Base-by-base conservation (phyloP, 2,888 invertebrate species). In the Papilio demoleus region DNA sequence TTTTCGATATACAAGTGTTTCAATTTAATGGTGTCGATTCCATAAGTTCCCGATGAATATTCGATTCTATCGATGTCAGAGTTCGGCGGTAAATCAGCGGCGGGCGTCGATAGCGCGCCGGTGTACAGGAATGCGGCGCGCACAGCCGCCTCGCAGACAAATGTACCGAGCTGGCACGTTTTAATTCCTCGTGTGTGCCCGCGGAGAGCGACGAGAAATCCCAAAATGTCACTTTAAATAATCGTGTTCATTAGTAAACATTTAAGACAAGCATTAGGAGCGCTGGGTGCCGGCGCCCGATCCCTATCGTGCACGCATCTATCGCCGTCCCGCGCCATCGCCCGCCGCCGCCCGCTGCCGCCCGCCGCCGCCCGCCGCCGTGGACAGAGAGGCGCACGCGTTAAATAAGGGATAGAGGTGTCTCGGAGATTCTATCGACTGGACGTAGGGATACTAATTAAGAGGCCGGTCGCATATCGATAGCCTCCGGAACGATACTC, bases 171-270 rank as follows among this genome's bases (percentile, higher is more conserved):
- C 74, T 70, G 75, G 75, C 74, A 76, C 74, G 77, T 78, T 78
- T 80, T 79, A 81, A 79, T 81, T 75, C 76, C 71, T 6, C 36
- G 67, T 73, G 73, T 72, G 53, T 31, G 71, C 70, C 77, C 74
- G 74, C 74, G 76, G 74, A 76, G 75, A 73, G 78, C 76, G 73
- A 74, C 74, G 85, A 88, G 85, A 90, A 90, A 91, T 88, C 86
- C 84, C 81, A 87, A 90, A 90, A 89, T 88, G 90, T 90, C 91
- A 89, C 89, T 88, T 91, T 87, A 90, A 91, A 90, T 92, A 91
- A 92, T 91, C 88, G 88, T 90, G 88, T 87, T 91, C 90, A 90
- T 92, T 92, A 92, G 90, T 90, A 89, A 88, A 90, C 90, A 91
- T 92, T 91, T 89, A 88, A 91, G 86, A 88, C 89, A 86, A 86